Evolutionary conservation across 2,888 invertebrate species (phyloP), one percentile per base, ranked within the genome.

Genomic region (Cheilosia soror): DNA sequence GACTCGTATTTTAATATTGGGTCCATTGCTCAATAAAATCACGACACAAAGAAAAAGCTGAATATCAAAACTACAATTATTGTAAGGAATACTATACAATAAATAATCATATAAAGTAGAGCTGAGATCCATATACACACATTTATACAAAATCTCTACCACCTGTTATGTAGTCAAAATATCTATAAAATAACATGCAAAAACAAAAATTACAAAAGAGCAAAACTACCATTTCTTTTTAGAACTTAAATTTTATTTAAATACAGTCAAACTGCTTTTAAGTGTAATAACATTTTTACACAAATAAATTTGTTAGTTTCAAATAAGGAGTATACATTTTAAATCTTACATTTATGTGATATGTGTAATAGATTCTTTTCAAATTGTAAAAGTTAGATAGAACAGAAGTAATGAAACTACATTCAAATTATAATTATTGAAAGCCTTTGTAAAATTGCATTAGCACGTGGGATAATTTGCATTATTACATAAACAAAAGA

Each of bases 401-500:
- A 80, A 66, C n/a, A 63, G 55, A 71, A 20, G 31, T 58, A 63
- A 42, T 29, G 4, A 72, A 62, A 62, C 6, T 62, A 72, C 63
- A 51, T n/a, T n/a, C n/a, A n/a, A n/a, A n/a, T n/a, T n/a, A n/a
- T 53, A 20, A 40, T 65, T n/a, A 68, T 6, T 47, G 55, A 73
- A 80, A 49, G 73, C 68, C 73, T 57, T 62, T 80, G 73, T 80
- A 80, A 80, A 73, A 68, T 80, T 75, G 73, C 80, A 75, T 68
- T 31, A 51, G 20, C 33, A 33, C 11, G 63, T 63, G 47, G 49
- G 31, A 78, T 78, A 60, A 40, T 78, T 78, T 78, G 78, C 78
- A 69, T 78, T 53, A 71, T 71, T 78, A 78, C 37, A 47, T 77
- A 40, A 53, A 62, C 68, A 80, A 51, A 80, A 73, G 73, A 73